Evolutionary conservation across 2,113 vertebrate genomes (phyloP), one percentile per base, ranked within the genome.

Genomic region (Indri indri): DNA sequence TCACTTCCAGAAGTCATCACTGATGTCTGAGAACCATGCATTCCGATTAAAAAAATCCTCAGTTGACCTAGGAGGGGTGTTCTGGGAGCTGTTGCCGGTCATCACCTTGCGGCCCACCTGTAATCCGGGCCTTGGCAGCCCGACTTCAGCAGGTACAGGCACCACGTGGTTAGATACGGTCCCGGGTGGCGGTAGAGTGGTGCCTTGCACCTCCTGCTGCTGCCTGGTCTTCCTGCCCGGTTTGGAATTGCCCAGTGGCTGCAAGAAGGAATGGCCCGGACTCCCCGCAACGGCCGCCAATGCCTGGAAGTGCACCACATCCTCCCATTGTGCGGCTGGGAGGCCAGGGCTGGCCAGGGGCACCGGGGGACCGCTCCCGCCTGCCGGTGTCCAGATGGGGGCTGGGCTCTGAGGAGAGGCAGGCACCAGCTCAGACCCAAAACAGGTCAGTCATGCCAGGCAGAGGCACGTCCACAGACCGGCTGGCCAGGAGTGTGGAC

Each of bases 261-360:
- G 34, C 42, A 52, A 20, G 52, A 91, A 74, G 18, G 17, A 0
- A 0, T 10, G 73, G 40, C 0, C 0, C 0, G 0, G 59, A 14
- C 61, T 91, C 59, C 57, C 88, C 90, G 85, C 13, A 0, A 47
- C 40, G 66, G 37, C 0, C 0, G 8, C 77, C 93, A 34, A 34
- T 0, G 0, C 66, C 81, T 79, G 84, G 59, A 61, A 94, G 65
- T 34, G 17, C 54, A 23, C 37, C 0, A 0, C 54, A 23, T 71
- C 88, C 23, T 45, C 18, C 82, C 87, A 47, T 65, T 6, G 17
- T 79, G n/a, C 34, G 17, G 32, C 0, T 5, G 0, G 66, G 77
- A 66, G 74, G 27, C 32, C 30, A 42, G 9, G 63, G 14, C 42
- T 10, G n/a, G 63, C 12, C 1, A 73, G 42, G 22, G 37, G 22